Evolutionary conservation across 2,797 vertebrate genomes (phyloP).

Genomic region (Sebastes itinus): DNA sequence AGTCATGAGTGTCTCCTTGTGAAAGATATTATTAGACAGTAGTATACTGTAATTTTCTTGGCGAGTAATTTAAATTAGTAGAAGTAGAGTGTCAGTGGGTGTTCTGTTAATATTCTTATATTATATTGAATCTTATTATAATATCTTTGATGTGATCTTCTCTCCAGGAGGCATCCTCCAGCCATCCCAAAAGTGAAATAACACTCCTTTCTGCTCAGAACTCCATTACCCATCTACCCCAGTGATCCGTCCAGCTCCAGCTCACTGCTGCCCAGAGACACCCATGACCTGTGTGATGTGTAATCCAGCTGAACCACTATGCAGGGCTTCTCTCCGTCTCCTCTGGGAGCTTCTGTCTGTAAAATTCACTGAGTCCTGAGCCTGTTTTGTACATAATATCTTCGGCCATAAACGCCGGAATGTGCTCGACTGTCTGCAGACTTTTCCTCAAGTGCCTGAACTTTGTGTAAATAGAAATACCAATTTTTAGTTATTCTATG

Average conservation of each 20-base stretch:
- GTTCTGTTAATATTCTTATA: neutral
- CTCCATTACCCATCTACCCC: conserved; percentile 54
- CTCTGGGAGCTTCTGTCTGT: conserved; percentile 63
- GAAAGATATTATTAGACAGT: neutral
- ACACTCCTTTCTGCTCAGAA: conserved; percentile 7
- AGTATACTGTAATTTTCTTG: neutral
- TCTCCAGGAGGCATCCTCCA: conserved; percentile 80
- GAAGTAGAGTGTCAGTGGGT: neutral
- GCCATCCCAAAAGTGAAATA: conserved; percentile 71
- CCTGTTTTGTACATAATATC: conserved; percentile 72
- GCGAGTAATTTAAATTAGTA: too few species aligned
- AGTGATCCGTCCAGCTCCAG: conserved; percentile 35
- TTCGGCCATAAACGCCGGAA: conserved; percentile 60
- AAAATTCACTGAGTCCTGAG: conserved; percentile 44
- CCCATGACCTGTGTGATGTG: conserved; percentile 59
- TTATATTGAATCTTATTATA: neutral
- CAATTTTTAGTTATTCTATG: neutral
- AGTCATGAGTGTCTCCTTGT: neutral
- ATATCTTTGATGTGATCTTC: conserved; percentile 39
- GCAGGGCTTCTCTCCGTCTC: conserved; percentile 36
- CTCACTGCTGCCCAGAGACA: conserved; percentile 42
- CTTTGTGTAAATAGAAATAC: conserved; percentile 63
- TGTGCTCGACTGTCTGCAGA: conserved; percentile 44
- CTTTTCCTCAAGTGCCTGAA: conserved; percentile 42
- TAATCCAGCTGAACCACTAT: conserved; percentile 62